phyloP scores from a whole-genome alignment of 1,140 invertebrate species.

The Halesus radiatus region DNA sequence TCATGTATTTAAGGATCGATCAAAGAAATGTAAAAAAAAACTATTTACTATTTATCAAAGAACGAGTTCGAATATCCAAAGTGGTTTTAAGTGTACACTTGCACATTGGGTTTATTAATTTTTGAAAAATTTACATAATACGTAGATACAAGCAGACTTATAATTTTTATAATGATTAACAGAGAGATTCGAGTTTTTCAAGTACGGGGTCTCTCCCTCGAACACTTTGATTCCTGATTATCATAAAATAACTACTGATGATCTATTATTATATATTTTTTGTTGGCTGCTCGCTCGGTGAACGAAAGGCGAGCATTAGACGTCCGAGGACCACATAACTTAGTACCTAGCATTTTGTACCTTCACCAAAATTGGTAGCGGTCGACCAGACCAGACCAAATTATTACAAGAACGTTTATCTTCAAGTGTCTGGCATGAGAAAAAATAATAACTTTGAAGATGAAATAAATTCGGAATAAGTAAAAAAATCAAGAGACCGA shows the following conservation, averaged over 20 bases:
- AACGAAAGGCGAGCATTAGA: neutral
- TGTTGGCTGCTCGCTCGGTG: neutral
- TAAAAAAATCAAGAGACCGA: neutral
- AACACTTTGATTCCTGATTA: slow-evolving; percentile 15
- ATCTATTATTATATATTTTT: slow-evolving; percentile 13
- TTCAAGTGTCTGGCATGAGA: neutral
- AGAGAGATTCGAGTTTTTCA: neutral
- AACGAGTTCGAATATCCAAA: too few species aligned
- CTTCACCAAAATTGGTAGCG: slow-evolving; percentile 1
- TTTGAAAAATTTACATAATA: too few species aligned
- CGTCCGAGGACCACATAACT: neutral
- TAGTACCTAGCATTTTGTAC: neutral
- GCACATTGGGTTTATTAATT: too few species aligned
- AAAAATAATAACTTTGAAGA: neutral
- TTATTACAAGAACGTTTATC: neutral
- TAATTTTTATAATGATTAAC: neutral
- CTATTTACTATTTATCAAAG: neutral
- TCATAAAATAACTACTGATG: slow-evolving; percentile 5
- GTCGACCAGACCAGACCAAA: too few species aligned
- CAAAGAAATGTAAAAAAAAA: neutral
- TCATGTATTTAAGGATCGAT: too few species aligned
- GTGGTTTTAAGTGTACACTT: too few species aligned
- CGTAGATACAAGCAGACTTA: neutral
- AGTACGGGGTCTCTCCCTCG: neutral
- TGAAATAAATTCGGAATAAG: too few species aligned